Conservation (phyloP, 2,113 vertebrate genomes). For the Syrrhaptes paradoxus region DNA sequence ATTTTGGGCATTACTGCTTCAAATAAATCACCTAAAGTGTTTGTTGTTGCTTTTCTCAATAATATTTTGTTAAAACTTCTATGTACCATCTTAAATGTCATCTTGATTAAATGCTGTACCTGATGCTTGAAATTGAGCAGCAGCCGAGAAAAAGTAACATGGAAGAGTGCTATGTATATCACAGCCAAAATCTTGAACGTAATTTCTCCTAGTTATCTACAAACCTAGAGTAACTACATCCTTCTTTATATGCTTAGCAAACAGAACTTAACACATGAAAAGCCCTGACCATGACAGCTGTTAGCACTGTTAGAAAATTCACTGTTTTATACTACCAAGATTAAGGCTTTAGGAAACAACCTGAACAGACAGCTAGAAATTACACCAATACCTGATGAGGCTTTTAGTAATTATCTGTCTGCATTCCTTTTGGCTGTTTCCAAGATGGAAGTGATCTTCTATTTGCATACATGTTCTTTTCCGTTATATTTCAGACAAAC, state of each 20-base stretch:
- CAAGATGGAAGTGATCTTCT: not conserved
- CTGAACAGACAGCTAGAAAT: not conserved
- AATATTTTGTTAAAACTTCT: constrained; percentile 34
- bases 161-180: not conserved
- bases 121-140: not conserved
- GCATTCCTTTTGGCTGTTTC: not conserved
- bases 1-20: constrained; percentile 16
- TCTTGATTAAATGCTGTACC: constrained; percentile 37
- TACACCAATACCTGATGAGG: not conserved
- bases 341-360: not conserved
- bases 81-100: not conserved
- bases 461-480: not conserved
- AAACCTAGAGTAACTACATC: not conserved
- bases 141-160: not conserved
- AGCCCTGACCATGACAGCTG: not conserved
- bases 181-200: not conserved
- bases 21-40: constrained; percentile 45
- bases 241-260: not conserved
- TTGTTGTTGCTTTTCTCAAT: not conserved
- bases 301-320: not conserved
- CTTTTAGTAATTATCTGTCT: not conserved
- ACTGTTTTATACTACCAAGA: not conserved
- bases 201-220: not conserved
- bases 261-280: not conserved
- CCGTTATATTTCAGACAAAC: not conserved